Percentiles rank a stretch among this genome's conserved stretches.
phyloP scores from a whole-genome alignment of 2,888 invertebrate species.

The Galeruca laticollis region DNA sequence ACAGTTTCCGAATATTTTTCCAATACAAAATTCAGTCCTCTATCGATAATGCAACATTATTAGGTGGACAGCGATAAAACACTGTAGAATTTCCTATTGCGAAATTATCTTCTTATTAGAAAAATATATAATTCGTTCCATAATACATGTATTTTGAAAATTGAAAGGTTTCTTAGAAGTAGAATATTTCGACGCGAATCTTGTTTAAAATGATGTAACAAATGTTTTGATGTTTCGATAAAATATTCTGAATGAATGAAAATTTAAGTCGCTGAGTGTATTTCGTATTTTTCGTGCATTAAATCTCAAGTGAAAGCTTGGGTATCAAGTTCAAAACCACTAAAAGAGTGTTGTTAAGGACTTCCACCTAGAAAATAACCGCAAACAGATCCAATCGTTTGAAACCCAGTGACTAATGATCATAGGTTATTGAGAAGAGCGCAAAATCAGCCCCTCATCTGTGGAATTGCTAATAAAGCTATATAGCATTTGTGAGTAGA shows the following conservation, averaged over 20 bases:
- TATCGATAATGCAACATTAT: no score
- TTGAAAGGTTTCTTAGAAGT: neutral
- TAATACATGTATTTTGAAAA: neutral
- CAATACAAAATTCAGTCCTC: no score
- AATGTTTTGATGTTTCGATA: no score
- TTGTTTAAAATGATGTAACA: neutral
- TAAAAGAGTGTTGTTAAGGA: constrained; percentile 8
- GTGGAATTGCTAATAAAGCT: constrained; percentile 38
- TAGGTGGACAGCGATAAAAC: neutral
- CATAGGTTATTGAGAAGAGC: constrained; percentile 24
- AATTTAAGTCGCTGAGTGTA: neutral
- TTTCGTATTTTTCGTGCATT: constrained; percentile 12
- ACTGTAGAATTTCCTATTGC: no score
- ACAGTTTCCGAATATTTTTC: no score
- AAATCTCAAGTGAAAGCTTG: constrained; percentile 12
- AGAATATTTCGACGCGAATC: neutral
- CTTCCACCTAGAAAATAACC: constrained; percentile 14
- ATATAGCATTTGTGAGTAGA: constrained; percentile 29
- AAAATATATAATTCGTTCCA: no score
- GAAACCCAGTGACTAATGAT: constrained; percentile 25
- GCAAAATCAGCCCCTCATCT: constrained; percentile 37
- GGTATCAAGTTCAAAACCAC: constrained; percentile 20
- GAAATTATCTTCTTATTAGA: neutral
- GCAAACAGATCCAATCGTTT: constrained; percentile 18
- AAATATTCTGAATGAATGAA: no score